A percentile compares a stretch with the other conserved stretches of the same genome.
Evolutionary conservation across 2,113 vertebrate species (phyloP).

Genomic region (Bufo gargarizans): DNA sequence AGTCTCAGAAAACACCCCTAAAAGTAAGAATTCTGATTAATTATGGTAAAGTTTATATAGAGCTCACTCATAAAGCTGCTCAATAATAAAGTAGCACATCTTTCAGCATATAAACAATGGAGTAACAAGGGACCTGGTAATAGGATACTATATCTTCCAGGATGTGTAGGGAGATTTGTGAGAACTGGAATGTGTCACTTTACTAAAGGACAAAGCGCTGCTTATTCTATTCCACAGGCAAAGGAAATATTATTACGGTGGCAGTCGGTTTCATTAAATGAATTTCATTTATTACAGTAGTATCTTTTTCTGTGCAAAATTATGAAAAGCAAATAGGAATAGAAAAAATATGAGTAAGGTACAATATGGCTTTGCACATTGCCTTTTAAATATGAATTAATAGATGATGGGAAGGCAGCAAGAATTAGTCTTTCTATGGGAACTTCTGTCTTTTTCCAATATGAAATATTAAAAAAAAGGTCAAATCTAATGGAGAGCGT

Average conservation of each 20-base stretch:
- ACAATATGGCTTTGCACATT: not conserved
- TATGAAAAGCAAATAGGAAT: not conserved
- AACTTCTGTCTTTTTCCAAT: not conserved
- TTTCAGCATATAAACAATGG: constrained; percentile 4
- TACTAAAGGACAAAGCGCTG: not conserved
- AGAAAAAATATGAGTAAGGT: not conserved
- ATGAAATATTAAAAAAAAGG: not conserved
- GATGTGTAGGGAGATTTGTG: not conserved
- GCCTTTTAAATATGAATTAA: not conserved
- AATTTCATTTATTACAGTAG: not conserved
- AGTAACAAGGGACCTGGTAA: not conserved
- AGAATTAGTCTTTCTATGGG: too few relatives aligned
- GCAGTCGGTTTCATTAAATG: not conserved
- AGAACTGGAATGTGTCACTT: not conserved
- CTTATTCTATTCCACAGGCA: not conserved
- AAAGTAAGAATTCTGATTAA: not conserved
- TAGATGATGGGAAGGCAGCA: not conserved
- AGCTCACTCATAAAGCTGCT: not conserved
- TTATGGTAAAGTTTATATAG: not conserved
- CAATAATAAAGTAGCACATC: not conserved
- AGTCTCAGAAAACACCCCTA: not conserved
- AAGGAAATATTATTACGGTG: not conserved
- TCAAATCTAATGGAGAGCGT: too few relatives aligned
- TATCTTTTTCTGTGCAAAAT: not conserved
- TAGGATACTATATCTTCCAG: not conserved